Percentiles rank a stretch among this genome's conserved stretches.
Conservation (phyloP, 1,140 invertebrate genomes). For the Hyles vespertilio region DNA sequence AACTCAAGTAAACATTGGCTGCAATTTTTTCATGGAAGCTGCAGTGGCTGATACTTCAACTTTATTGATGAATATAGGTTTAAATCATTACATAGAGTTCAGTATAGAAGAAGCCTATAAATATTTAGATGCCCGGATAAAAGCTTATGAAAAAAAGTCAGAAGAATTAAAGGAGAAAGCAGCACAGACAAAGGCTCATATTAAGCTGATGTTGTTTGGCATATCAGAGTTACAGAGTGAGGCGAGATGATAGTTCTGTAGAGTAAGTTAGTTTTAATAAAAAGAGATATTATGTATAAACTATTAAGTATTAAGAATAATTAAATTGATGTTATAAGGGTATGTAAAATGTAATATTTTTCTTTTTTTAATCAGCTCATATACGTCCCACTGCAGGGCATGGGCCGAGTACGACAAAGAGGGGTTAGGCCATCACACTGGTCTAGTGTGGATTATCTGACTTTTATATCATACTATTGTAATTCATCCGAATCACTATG, state of each 20-base stretch:
- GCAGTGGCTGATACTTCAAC: slow-evolving; percentile 81
- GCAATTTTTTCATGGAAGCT: slow-evolving; percentile 85
- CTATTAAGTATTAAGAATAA: too few species aligned
- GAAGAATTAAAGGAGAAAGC: slow-evolving; percentile 80
- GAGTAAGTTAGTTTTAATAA: too few species aligned
- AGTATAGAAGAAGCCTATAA: slow-evolving; percentile 81
- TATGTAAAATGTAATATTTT: too few species aligned
- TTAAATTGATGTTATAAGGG: too few species aligned
- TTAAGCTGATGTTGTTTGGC: slow-evolving; percentile 84
- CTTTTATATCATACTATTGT: too few species aligned
- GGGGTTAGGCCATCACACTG: too few species aligned
- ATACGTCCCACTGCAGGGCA: too few species aligned
- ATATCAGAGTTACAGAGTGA: slow-evolving; percentile 76
- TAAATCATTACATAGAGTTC: slow-evolving; percentile 86
- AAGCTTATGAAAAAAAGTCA: slow-evolving; percentile 79
- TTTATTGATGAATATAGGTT: slow-evolving; percentile 85
- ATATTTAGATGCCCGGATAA: slow-evolving; percentile 83
- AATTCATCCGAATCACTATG: too few species aligned
- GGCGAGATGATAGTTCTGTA: background rate
- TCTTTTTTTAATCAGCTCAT: too few species aligned
- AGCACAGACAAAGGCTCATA: slow-evolving; percentile 84
- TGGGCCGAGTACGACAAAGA: too few species aligned
- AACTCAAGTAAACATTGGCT: slow-evolving; percentile 87
- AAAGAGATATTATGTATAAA: too few species aligned
- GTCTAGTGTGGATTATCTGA: too few species aligned